Evolutionary conservation across 2,797 vertebrate species (phyloP).

Genomic region (Benthosema pterotum): DNA sequence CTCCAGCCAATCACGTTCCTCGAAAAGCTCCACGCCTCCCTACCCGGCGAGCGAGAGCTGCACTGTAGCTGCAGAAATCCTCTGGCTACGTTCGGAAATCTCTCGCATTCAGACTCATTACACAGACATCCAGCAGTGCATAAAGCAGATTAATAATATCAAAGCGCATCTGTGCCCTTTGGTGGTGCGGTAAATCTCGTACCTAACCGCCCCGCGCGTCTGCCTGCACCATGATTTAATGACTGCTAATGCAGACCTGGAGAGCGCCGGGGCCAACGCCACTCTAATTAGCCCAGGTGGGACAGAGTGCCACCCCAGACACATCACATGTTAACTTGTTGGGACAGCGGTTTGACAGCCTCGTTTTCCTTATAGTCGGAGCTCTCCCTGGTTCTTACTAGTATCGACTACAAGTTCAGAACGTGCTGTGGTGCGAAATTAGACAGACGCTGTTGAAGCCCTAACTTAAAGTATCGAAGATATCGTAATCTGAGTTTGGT

Average conservation of each 20-base stretch:
- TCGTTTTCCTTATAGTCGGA: too few species aligned
- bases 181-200: constrained; percentile 57
- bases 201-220: constrained; percentile 43
- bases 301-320: constrained; percentile 29
- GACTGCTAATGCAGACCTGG: constrained; percentile 57
- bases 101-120: constrained; percentile 48
- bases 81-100: constrained; percentile 21
- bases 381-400: too few species aligned
- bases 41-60: not conserved
- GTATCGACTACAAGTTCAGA: too few species aligned
- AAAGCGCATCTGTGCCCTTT: constrained; percentile 63
- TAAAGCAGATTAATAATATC: constrained; percentile 65
- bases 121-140: constrained; percentile 52
- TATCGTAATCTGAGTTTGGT: too few species aligned
- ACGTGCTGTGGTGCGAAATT: too few species aligned
- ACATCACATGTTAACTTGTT: constrained; percentile 17
- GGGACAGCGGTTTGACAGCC: too few species aligned
- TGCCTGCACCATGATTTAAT: constrained; percentile 60
- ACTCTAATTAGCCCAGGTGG: constrained; percentile 49
- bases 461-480: too few species aligned
- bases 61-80: not conserved
- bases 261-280: constrained; percentile 30
- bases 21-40: constrained; percentile 15
- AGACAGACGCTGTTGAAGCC: too few species aligned
- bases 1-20: constrained; percentile 25